phyloP scores from a whole-genome alignment of 2,888 invertebrate genomes.

The Cephalotes varians region DNA sequence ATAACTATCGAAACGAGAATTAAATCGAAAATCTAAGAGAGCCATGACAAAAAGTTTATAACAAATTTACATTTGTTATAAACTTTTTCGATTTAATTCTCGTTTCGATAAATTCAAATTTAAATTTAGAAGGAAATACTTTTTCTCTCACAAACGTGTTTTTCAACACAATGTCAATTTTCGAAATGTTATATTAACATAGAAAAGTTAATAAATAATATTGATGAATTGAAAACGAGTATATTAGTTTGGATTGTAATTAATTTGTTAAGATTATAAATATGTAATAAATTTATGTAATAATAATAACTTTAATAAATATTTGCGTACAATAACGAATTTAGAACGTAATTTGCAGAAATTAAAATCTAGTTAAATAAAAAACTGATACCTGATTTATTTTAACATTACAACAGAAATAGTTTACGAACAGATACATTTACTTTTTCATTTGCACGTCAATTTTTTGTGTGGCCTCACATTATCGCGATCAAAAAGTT shows the following conservation, averaged over 20 bases:
- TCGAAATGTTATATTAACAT: not conserved
- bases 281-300: too few relatives aligned
- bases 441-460: not conserved
- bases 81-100: too few relatives aligned
- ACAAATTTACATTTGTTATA: too few relatives aligned
- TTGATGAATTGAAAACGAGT: not conserved
- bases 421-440: not conserved
- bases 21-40: constrained; percentile 17
- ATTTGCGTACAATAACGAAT: not conserved
- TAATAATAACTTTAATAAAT: not conserved
- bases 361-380: not conserved
- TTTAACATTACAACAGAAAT: not conserved
- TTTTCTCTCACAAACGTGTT: not conserved
- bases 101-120: too few relatives aligned
- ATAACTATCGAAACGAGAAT: constrained; percentile 50
- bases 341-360: not conserved
- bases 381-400: not conserved
- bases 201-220: not conserved
- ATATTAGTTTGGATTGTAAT: not conserved
- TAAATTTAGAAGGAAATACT: too few relatives aligned
- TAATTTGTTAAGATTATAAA: not conserved
- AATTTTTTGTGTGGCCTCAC: not conserved
- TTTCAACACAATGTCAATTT: not conserved
- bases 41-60: not conserved
- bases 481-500: not conserved